phyloP scores from a whole-genome alignment of 2,113 vertebrate species.

The Gila orcuttii region DNA sequence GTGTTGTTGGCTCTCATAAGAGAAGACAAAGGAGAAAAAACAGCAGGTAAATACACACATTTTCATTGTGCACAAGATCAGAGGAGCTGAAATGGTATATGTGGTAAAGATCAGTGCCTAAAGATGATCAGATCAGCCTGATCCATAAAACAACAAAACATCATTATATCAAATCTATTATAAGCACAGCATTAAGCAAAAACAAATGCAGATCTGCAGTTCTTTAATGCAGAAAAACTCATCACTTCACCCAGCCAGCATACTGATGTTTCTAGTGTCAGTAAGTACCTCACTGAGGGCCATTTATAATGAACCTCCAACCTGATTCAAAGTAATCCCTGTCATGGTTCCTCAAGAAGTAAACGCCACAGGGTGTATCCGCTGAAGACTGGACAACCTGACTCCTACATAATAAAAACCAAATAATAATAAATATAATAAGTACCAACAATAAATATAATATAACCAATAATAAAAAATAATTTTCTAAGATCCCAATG shows the following conservation, averaged over 20 bases:
- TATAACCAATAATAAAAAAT: too few relatives aligned
- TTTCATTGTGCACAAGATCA: too few relatives aligned
- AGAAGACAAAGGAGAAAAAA: neutral
- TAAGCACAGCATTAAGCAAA: too few relatives aligned
- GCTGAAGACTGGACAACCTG: neutral
- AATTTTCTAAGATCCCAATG: neutral
- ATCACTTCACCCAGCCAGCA: neutral
- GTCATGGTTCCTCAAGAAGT: neutral
- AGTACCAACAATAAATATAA: too few relatives aligned
- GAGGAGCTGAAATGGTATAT: too few relatives aligned
- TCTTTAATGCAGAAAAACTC: too few relatives aligned
- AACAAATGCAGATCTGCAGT: too few relatives aligned
- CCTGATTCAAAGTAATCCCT: neutral
- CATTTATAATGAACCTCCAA: neutral
- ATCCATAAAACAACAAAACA: too few relatives aligned
- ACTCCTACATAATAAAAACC: neutral
- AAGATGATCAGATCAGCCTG: too few relatives aligned
- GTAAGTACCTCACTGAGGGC: neutral
- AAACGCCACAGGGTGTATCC: neutral
- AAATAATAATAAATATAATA: neutral
- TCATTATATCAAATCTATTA: too few relatives aligned
- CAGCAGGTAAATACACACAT: neutral
- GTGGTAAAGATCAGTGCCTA: too few relatives aligned
- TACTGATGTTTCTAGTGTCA: neutral
- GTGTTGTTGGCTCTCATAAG: conserved; percentile 21